Evolutionary conservation across 2,888 invertebrate species (phyloP).

Genomic region (Cheilosia vulpina): DNA sequence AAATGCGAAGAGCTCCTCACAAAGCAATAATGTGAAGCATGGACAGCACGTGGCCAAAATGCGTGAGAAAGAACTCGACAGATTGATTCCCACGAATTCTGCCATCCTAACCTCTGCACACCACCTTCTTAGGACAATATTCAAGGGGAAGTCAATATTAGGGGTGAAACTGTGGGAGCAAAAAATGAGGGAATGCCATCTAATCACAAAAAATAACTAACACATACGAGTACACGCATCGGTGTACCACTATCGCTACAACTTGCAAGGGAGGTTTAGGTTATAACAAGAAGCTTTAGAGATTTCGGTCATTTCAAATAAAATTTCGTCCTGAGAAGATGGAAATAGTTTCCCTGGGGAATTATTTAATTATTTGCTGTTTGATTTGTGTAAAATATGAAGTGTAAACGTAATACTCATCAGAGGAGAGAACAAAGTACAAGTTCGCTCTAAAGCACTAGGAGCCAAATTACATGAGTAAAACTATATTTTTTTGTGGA

Average conservation of each 20-base stretch:
- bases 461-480: no score
- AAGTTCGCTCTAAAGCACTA: no score
- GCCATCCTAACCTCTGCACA: conserved; percentile 35
- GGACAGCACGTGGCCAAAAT: conserved; percentile 82
- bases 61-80: conserved; percentile 83
- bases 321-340: conserved; percentile 55
- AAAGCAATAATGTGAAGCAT: conserved; percentile 76
- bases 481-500: no score
- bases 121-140: conserved; percentile 33
- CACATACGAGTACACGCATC: conserved; percentile 1
- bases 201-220: conserved; percentile 52
- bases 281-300: conserved; percentile 5
- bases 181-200: conserved; percentile 44
- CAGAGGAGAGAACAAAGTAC: no score
- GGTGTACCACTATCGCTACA: background rate
- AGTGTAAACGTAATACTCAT: background rate
- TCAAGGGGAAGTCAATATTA: conserved; percentile 24
- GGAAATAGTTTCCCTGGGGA: conserved; percentile 54
- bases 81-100: conserved; percentile 81
- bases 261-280: conserved; percentile 49
- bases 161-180: conserved; percentile 31
- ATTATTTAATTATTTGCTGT: conserved; percentile 44
- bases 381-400: conserved; percentile 23
- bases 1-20: conserved; percentile 51
- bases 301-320: conserved; percentile 57